Conservation (phyloP, 2,888 invertebrate genomes). For the Thymelicus sylvestris region DNA sequence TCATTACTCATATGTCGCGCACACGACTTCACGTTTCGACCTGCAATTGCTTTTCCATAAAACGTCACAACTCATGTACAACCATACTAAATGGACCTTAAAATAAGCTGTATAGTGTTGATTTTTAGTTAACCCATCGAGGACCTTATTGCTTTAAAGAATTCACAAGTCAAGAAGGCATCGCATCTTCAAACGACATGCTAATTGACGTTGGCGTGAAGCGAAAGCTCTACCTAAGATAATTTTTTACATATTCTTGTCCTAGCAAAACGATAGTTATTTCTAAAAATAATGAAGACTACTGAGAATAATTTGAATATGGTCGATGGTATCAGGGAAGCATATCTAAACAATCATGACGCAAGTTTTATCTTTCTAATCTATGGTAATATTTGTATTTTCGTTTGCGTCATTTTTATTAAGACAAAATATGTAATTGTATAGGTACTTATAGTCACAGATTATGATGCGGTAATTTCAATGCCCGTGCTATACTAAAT, state of each 20-base stretch:
- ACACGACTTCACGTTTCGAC: conserved; percentile 73
- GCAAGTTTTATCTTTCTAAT: conserved; percentile 24
- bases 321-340: conserved; percentile 3
- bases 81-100: conserved; percentile 62
- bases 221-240: conserved; percentile 60
- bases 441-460: conserved; percentile 15
- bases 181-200: conserved; percentile 80
- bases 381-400: conserved; percentile 8
- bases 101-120: conserved; percentile 51
- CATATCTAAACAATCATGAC: conserved; percentile 17
- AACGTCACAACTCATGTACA: conserved; percentile 60
- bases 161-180: conserved; percentile 57
- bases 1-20: conserved; percentile 82
- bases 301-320: conserved; percentile 1
- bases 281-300: conserved; percentile 39
- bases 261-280: conserved; percentile 44
- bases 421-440: conserved; percentile 2
- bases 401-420: conserved; percentile 24
- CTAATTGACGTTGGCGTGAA: conserved; percentile 79
- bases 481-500: background rate
- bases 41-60: conserved; percentile 56
- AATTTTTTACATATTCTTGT: conserved; percentile 58
- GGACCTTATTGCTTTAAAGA: conserved; percentile 53
- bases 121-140: conserved; percentile 45
- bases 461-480: conserved; percentile 16